Base-by-base conservation (phyloP, 2,797 vertebrate genomes). In the Trematomus bernacchii region DNA sequence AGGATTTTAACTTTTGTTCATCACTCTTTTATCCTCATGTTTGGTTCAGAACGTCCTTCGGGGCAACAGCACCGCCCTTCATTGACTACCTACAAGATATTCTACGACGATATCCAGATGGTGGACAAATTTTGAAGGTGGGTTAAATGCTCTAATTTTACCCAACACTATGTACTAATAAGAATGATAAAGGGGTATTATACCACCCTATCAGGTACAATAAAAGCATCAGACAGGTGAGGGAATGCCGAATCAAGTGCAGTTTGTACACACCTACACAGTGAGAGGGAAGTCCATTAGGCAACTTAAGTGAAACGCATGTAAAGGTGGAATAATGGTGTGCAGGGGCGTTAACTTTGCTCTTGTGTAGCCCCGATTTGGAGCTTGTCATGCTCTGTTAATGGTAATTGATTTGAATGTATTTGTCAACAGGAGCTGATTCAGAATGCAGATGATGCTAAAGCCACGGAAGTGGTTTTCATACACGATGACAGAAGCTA, bases 111-210 rank as follows among this genome's bases (percentile, higher is more conserved):
- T 97, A 97, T 85, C 96, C 96, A 0, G 96, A 97, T 50, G 96
- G 96, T n/a, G 96, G 96, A 58, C 96, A 97, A 68, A 97, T 97
- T 79, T 88, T 97, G 21, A 97, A 97, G 95, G 96, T 97, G 59
- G 60, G 86, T 82, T 10, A 15, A 47, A 18, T 57, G 12, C 6
- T 73, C 3, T 3, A 3, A 66, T 14, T 8, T 47, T 50, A 14
- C 21, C 21, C 30, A 55, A 18, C 23, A 46, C 16, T 33, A 6
- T 10, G 21, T 10, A 19, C 27, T 8, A 40, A 40, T 40, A 51
- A 23, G 2, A 44, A n/a, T 6, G 4, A 30, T 54, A 43, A 44
- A 52, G n/a, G 33, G n/a, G 9, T 6, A 16, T 13, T 43, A 27
- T 15, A 27, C 46, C 3, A 1, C 18, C 44, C 19, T 12, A 43